Base-by-base conservation (phyloP, 1,140 invertebrate genomes). In the Contarinia nasturtii region DNA sequence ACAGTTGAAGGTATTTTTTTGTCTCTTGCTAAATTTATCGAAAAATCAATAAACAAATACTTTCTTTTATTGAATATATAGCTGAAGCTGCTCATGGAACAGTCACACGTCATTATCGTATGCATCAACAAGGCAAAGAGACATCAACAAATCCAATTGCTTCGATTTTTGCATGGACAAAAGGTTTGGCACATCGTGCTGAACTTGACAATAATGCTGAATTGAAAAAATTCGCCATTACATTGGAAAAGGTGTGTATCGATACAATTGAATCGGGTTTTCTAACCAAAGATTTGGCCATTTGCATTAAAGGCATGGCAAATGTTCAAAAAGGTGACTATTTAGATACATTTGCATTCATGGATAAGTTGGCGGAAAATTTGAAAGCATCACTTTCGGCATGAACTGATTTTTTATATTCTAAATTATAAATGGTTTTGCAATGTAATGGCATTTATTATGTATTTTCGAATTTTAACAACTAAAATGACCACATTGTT, bases 271-370 rank as follows among this genome's bases (percentile, higher is more conserved):
- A 98, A 65, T 68, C 77, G 47, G 94, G 92, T 17, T 68, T 73
- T 44, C 96, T 98, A 91, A 98, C 94, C n/a, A 98, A 98, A 65
- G 94, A 98, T 76, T 73, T 98, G 55, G 94, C 94, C 33, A 93
- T 97, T 64, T 98, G 94, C 63, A 90, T 97, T 52, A 95, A 98
- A 66, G 91, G 92, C 50, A 79, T 85, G 71, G 77, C 68, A 47
- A 81, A 81, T 56, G 85, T 98, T 0, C 70, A 77, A 49, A 73
- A 86, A 50, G 63, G 70, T 22, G 93, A 98, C 67, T 98, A 98
- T 63, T 70, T 93, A 57, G 92, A 96, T 68, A 98, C 94, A 0
- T 97, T 98, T 64, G 91, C 92, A 59, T 98, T 98, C 60, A 78
- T 98, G 67, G 77, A 97, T 61, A 97, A 95, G 61, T 62, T 98